Conservation (phyloP, 2,888 invertebrate species). For the Eumacrocentrus americanus region DNA sequence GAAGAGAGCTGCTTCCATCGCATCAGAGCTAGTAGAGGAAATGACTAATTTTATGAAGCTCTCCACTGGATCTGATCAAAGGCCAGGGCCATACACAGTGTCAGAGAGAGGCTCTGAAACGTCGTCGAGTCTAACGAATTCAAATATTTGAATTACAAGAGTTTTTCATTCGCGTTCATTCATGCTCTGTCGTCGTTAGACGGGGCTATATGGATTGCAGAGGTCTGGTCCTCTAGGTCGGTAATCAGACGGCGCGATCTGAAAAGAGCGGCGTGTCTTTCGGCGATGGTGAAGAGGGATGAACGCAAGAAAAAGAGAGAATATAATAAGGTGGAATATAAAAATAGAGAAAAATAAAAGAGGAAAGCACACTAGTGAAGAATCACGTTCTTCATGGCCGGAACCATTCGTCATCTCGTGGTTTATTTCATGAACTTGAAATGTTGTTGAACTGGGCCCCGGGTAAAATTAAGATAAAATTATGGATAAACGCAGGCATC, state of each 20-base stretch:
- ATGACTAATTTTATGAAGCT: too few species aligned
- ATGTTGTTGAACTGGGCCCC: slow-evolving; percentile 32
- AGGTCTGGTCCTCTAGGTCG: slow-evolving; percentile 19
- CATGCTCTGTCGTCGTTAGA: slow-evolving; percentile 34
- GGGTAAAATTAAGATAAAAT: slow-evolving; percentile 43
- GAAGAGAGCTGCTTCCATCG: too few species aligned
- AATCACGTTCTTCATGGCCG: slow-evolving; percentile 43
- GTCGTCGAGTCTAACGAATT: too few species aligned
- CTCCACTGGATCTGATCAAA: too few species aligned
- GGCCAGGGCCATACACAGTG: too few species aligned
- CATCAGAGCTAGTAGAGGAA: too few species aligned
- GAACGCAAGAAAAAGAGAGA: slow-evolving; percentile 23
- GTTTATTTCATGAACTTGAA: slow-evolving; percentile 45
- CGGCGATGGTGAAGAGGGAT: slow-evolving; percentile 31
- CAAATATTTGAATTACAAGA: slow-evolving; percentile 50
- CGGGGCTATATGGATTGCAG: slow-evolving; percentile 7
- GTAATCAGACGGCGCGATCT: slow-evolving; percentile 51
- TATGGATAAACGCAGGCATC: slow-evolving; percentile 42
- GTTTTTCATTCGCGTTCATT: slow-evolving; percentile 36
- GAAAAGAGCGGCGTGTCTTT: slow-evolving; percentile 42
- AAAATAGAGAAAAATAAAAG: slow-evolving; percentile 1
- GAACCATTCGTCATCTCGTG: slow-evolving; percentile 48
- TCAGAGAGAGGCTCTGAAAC: too few species aligned
- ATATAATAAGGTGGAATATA: slow-evolving; percentile 7
- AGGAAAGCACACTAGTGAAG: slow-evolving; percentile 27